These are phyloP conservation scores for Trachemys scripta DNA, from an alignment of 2,113 vertebrate genomes.

Conservation along the genomic window DNA sequence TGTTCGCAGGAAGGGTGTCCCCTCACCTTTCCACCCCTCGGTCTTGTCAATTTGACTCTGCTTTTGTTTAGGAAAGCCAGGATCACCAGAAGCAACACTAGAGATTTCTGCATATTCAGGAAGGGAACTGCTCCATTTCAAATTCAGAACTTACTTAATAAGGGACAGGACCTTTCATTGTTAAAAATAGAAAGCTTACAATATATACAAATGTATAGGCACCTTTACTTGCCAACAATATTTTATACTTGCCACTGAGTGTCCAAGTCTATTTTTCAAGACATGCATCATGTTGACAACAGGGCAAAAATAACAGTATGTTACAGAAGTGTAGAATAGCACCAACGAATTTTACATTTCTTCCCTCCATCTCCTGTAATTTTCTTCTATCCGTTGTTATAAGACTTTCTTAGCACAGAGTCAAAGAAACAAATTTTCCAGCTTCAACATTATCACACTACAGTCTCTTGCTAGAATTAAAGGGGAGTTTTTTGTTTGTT, in stretches of 20 bases:
- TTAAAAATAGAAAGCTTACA: not conserved
- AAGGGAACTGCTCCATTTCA: accelerated
- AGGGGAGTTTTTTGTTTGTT: not conserved
- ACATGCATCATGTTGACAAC: not conserved
- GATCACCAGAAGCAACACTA: not conserved
- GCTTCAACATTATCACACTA: too few species aligned
- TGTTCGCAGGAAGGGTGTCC: not conserved
- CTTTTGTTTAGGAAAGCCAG: not conserved
- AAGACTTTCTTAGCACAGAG: not conserved
- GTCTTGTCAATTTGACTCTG: too few species aligned
- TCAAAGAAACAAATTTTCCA: accelerated
- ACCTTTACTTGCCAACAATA: not conserved
- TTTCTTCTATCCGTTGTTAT: accelerated
- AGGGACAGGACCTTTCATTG: not conserved
- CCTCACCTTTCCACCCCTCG: too few species aligned
- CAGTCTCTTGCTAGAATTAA: not conserved
- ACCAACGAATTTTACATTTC: accelerated
- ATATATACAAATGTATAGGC: accelerated
- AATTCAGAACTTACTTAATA: not conserved
- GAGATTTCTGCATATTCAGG: accelerated
- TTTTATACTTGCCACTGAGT: not conserved
- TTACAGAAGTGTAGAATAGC: not conserved
- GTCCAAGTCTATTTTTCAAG: not conserved
- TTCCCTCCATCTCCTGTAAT: not conserved
- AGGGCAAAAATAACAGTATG: not conserved